Evolutionary conservation across 2,113 vertebrate species (phyloP).

Genomic region (Oncorhynchus clarkii): DNA sequence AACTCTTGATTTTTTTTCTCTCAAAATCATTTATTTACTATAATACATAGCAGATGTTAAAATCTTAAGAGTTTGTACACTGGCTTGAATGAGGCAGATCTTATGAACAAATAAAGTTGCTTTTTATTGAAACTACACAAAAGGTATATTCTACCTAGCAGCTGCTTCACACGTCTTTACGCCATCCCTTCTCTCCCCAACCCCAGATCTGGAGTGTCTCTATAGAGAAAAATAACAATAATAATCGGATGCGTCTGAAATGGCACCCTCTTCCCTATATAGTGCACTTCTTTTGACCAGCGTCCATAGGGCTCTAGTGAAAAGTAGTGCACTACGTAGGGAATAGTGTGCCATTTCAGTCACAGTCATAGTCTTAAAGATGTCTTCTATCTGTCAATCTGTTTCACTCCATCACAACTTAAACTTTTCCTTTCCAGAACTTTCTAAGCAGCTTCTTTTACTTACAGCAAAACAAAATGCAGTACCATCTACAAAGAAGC

Average conservation of each 20-base stretch:
- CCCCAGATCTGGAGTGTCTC: background rate
- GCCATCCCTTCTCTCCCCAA: background rate
- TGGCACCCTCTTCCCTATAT: no score
- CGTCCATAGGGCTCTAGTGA: no score
- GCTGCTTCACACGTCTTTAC: conserved; percentile 54
- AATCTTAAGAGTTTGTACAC: conserved; percentile 79
- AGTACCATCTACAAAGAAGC: conserved; percentile 79
- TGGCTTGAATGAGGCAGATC: conserved; percentile 63
- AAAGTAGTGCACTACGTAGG: no score
- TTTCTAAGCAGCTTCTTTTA: conserved; percentile 79
- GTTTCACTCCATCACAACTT: conserved; percentile 22
- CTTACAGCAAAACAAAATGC: conserved; percentile 64
- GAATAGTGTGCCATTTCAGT: no score
- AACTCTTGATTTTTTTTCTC: conserved; percentile 71
- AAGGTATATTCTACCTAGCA: conserved; percentile 73
- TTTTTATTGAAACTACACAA: conserved; percentile 71
- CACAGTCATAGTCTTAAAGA: no score
- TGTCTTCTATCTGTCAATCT: background rate
- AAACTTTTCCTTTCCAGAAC: conserved; percentile 17
- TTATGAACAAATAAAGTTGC: conserved; percentile 59
- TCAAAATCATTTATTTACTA: conserved; percentile 95
- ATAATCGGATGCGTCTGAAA: no score
- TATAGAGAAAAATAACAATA: background rate
- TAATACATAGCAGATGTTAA: conserved; percentile 86
- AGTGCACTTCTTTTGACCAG: no score